phyloP scores from a whole-genome alignment of 2,888 invertebrate genomes.

The Bombyx huttoni region DNA sequence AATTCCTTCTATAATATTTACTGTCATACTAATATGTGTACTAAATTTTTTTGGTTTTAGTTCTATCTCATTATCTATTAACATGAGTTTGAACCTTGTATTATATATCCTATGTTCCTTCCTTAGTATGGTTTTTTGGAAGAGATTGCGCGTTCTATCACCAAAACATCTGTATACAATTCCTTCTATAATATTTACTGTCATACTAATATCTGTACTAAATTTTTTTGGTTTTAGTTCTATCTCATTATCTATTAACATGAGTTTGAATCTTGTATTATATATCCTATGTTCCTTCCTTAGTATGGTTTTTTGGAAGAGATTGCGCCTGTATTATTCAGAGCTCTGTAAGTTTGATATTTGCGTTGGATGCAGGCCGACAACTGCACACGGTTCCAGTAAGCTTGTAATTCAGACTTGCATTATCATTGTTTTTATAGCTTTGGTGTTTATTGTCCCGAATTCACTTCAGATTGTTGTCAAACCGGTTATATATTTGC shows the following conservation, averaged over 20 bases:
- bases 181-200: slow-evolving; percentile 14
- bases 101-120: slow-evolving; percentile 17
- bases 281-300: slow-evolving; percentile 17
- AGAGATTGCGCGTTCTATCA: slow-evolving; percentile 23
- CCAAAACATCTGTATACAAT: slow-evolving; percentile 11
- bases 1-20: slow-evolving; percentile 14
- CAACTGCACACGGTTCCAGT: slow-evolving; percentile 18
- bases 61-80: not conserved
- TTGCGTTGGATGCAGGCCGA: slow-evolving; percentile 29
- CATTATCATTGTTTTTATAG: slow-evolving; percentile 12
- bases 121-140: no score
- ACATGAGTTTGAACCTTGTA: slow-evolving; percentile 4
- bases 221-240: not conserved
- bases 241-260: not conserved
- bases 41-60: not conserved
- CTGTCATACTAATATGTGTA: slow-evolving; percentile 7
- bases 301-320: slow-evolving; percentile 20
- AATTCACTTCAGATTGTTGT: slow-evolving; percentile 4
- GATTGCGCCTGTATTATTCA: slow-evolving; percentile 23
- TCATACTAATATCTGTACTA: slow-evolving; percentile 7
- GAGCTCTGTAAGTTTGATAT: slow-evolving; percentile 31
- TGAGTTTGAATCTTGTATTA: slow-evolving; percentile 8
- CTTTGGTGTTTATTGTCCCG: slow-evolving; percentile 10
- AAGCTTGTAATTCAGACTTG: slow-evolving; percentile 18
- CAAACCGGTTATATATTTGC: slow-evolving; percentile 4